Conservation (phyloP, 1,140 invertebrate species). For the Dreissena rostriformis region DNA sequence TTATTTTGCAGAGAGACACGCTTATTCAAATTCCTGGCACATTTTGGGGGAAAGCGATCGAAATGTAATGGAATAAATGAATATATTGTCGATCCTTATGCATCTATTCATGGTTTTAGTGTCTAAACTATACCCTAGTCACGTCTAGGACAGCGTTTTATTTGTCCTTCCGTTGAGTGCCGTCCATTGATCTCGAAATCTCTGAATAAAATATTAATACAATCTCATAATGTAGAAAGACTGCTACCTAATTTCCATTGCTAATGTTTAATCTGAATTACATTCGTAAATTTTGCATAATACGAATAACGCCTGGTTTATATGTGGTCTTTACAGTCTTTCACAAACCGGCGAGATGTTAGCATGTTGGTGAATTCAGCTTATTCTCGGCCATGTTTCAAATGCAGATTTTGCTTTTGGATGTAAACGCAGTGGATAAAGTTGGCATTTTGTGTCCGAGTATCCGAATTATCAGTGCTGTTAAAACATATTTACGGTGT, state of each 20-base stretch:
- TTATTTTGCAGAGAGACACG: constrained; percentile 14
- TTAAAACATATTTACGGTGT: too few relatives aligned
- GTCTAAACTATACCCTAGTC: constrained; percentile 57
- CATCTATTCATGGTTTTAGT: constrained; percentile 57
- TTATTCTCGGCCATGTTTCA: too few relatives aligned
- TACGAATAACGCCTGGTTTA: constrained; percentile 56
- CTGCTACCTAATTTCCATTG: constrained; percentile 58
- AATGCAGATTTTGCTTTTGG: too few relatives aligned
- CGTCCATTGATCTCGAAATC: constrained; percentile 57
- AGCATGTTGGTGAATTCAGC: constrained; percentile 24
- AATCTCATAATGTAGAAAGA: constrained; percentile 53
- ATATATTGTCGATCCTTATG: constrained; percentile 55
- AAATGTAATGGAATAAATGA: constrained; percentile 56
- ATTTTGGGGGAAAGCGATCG: constrained; percentile 36
- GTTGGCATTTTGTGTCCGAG: too few relatives aligned
- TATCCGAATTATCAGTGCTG: too few relatives aligned
- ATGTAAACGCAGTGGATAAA: too few relatives aligned
- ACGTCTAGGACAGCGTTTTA: constrained; percentile 56
- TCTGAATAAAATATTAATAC: constrained; percentile 61
- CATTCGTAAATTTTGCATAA: constrained; percentile 58
- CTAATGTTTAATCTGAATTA: constrained; percentile 58
- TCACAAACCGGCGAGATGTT: constrained; percentile 26
- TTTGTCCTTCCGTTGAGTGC: constrained; percentile 54
- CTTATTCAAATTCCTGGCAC: constrained; percentile 57
- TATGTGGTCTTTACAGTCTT: constrained; percentile 53